Conservation (phyloP, 2,888 invertebrate species). For the Nycteola revayana region DNA sequence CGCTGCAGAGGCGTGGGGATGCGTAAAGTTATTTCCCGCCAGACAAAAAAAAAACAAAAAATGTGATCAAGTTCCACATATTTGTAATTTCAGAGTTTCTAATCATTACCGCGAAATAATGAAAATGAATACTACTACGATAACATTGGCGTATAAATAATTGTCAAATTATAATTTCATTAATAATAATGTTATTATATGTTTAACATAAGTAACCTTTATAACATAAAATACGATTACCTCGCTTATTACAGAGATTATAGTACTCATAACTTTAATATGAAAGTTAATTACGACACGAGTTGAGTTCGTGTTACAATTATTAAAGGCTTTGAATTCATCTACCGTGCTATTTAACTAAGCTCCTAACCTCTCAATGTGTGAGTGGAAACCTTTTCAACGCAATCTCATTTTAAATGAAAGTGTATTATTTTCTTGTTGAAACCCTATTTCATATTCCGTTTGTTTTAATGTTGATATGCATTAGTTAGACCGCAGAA, state of each 20-base stretch:
- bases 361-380: conserved; percentile 7
- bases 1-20: too few species aligned
- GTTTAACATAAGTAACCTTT: not conserved
- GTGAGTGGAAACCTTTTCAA: conserved; percentile 14
- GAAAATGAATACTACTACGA: too few species aligned
- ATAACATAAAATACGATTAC: too few species aligned
- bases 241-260: not conserved
- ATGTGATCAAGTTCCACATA: too few species aligned
- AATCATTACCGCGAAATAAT: too few species aligned
- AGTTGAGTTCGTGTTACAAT: conserved; percentile 11
- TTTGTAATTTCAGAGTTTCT: too few species aligned
- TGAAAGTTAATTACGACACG: conserved; percentile 12
- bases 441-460: conserved; percentile 5
- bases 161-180: conserved; percentile 17
- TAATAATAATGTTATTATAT: conserved; percentile 17
- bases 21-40: too few species aligned
- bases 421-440: conserved; percentile 11
- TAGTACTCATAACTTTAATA: conserved; percentile 8
- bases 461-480: conserved; percentile 3
- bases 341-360: conserved; percentile 5
- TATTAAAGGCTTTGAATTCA: conserved; percentile 10
- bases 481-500: too few species aligned
- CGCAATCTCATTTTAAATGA: conserved; percentile 12
- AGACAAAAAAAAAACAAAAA: too few species aligned
- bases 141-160: too few species aligned